These are phyloP conservation scores for Mormyrus iriodes DNA, from an alignment of 2,113 vertebrate genomes.

Conservation along the genomic window DNA sequence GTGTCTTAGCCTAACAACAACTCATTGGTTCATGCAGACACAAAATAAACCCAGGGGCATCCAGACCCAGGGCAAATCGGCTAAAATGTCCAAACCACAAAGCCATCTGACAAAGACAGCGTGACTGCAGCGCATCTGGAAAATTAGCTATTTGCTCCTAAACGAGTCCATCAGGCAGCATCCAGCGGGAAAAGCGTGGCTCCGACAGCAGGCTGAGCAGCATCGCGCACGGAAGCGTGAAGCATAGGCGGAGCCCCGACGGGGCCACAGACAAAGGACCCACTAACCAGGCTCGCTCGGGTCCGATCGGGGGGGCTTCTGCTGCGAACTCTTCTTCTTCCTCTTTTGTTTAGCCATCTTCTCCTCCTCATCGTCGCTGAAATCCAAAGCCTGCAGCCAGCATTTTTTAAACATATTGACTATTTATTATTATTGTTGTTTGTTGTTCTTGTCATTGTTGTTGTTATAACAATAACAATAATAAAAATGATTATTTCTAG, in stretches of 20 bases:
- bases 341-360: slow-evolving; percentile 75
- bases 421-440: background rate
- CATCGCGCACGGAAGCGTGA: background rate
- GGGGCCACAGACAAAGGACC: background rate
- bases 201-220: background rate
- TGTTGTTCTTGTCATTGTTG: too few species aligned
- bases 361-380: slow-evolving; percentile 90
- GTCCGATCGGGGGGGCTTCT: slow-evolving; percentile 34
- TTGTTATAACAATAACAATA: background rate
- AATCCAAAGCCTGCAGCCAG: slow-evolving; percentile 76
- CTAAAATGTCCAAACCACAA: background rate
- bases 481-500: background rate
- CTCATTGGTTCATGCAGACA: background rate
- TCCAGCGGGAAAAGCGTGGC: background rate
- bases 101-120: background rate
- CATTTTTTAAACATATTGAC: background rate
- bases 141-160: background rate
- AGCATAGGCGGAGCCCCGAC: background rate
- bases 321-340: slow-evolving; percentile 45
- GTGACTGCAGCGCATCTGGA: background rate
- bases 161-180: background rate
- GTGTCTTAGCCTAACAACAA: background rate
- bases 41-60: background rate
- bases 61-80: background rate
- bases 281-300: background rate